Evolutionary conservation across 2,888 invertebrate genomes (phyloP), one percentile per base, ranked within the genome.

Genomic region (Osmoderma eremita): DNA sequence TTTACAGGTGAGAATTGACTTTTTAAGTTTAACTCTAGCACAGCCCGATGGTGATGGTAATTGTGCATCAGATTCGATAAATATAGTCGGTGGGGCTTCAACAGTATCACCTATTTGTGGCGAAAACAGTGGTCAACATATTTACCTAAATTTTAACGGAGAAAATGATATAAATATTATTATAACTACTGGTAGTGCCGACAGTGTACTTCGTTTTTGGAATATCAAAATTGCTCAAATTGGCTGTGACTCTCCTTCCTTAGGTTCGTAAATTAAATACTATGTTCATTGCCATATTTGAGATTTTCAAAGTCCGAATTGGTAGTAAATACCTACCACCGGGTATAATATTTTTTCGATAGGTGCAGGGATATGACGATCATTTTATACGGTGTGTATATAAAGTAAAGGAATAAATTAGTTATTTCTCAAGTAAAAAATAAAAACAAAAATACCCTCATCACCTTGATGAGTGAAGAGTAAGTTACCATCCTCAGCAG

Each of bases 61-160:
- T 58, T 94, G 94, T 76, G 79, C 82, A 12, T 88, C 86, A 0
- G 94, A 95, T 79, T 87, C 88, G 2, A 82, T 95, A 68, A 85
- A 88, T 2, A 84, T 93, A 36, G 86, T 88, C 0, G 91, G 92
- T 0, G 89, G 90, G 0, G 88, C 89, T 64, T 88, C 90, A 0
- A 79, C 84, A 4, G 87, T 91, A 3, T 92, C 91, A 0, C 90
- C 91, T 0, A 86, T 94, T 66, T 95, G 94, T 77, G 94, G 94
- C 0, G 91, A 91, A 78, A 91, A 93, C 79, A 88, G 89, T 0
- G 93, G 92, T 0, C 91, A 93, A 79, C 91, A 91, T 74, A 85
- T 93, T 22, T 93, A 90, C 75, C 86, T 92, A 0, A 89, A 91
- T 77, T 93, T 93, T 75, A 88, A 89, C 74, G 88, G 87, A 0